Evolutionary conservation across 2,113 vertebrate genomes (phyloP).

Genomic region (Aegithalos caudatus): DNA sequence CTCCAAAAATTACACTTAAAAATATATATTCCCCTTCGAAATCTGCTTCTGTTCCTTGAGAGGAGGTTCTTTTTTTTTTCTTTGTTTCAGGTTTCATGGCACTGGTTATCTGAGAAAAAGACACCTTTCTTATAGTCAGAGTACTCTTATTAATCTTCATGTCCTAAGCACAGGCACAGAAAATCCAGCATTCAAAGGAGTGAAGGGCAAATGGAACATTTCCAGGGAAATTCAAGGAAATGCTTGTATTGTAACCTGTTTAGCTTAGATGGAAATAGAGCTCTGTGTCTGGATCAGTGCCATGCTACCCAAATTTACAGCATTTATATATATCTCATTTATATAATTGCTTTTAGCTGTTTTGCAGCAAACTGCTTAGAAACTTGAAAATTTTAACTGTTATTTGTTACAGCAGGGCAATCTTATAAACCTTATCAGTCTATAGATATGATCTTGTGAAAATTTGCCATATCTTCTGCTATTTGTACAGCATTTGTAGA

Average conservation of each 20-base stretch:
- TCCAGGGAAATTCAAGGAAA: background rate
- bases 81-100: background rate
- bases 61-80: background rate
- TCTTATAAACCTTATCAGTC: background rate
- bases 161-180: background rate
- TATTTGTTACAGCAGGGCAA: background rate
- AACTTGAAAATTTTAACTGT: background rate
- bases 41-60: background rate
- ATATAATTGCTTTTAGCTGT: background rate
- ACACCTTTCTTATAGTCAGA: background rate
- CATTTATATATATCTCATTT: background rate
- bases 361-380: background rate
- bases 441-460: background rate
- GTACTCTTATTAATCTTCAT: background rate
- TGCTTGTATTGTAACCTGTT: background rate
- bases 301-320: background rate
- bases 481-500: rapidly evolving
- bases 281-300: background rate
- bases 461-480: background rate
- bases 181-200: background rate
- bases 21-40: background rate
- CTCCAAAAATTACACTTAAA: background rate
- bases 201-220: background rate
- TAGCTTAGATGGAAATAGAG: background rate
- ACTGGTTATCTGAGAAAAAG: background rate